Percentiles rank a stretch among this genome's conserved stretches.
Conservation (phyloP, 1,140 invertebrate genomes). For the Octopus bimaculoides region DNA sequence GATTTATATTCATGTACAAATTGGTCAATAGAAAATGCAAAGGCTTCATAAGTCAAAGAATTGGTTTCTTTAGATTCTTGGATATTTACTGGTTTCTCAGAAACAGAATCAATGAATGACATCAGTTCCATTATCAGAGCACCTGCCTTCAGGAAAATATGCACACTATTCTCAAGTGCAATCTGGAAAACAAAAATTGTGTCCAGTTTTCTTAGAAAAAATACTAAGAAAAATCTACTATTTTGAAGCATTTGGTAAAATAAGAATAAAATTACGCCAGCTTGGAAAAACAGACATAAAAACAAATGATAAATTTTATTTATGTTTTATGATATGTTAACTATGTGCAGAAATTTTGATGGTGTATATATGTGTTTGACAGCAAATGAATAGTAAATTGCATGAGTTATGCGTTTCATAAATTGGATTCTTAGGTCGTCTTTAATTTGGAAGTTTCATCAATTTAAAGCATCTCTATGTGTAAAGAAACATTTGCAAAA, state of each 20-base stretch:
- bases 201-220: neutral
- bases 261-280: no score
- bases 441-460: no score
- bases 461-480: no score
- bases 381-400: no score
- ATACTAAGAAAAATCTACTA: neutral
- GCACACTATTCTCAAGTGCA: constrained; percentile 28
- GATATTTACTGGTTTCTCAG: constrained; percentile 17
- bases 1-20: constrained; percentile 33
- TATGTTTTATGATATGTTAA: no score
- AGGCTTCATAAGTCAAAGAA: constrained; percentile 42
- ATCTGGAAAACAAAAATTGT: constrained; percentile 26
- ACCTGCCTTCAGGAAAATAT: constrained; percentile 28
- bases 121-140: constrained; percentile 27
- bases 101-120: constrained; percentile 32
- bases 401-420: no score
- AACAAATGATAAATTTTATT: no score
- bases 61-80: neutral
- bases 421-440: no score
- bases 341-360: no score
- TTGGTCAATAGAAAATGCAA: constrained; percentile 29
- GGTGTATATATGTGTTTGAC: no score
- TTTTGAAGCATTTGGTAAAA: neutral
- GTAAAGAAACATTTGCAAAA: no score
- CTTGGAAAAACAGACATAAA: no score